phyloP scores from a whole-genome alignment of 1,140 invertebrate genomes.

The Neodiprion pinetum region DNA sequence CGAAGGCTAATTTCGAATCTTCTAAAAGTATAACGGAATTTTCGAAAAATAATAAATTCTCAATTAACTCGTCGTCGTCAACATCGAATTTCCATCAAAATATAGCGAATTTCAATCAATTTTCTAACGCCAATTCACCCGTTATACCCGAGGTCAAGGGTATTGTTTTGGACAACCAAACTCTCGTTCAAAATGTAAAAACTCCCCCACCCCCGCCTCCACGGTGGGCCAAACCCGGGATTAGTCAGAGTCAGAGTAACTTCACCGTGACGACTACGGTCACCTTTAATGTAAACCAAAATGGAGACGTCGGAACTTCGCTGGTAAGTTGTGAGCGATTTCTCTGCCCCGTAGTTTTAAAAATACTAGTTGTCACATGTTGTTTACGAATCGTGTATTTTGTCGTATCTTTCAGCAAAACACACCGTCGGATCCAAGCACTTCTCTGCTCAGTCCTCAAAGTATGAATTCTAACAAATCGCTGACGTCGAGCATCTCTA shows the following conservation, averaged over 20 bases:
- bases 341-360: neutral
- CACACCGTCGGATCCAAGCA: slow-evolving; percentile 51
- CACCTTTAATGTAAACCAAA: slow-evolving; percentile 76
- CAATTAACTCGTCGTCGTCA: slow-evolving; percentile 32
- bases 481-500: slow-evolving; percentile 47
- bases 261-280: slow-evolving; percentile 84
- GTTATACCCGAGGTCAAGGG: slow-evolving; percentile 40
- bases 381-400: neutral
- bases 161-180: slow-evolving; percentile 40
- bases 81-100: slow-evolving; percentile 52
- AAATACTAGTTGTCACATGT: neutral
- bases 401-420: slow-evolving; percentile 38
- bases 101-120: slow-evolving; percentile 48
- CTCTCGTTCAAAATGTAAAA: slow-evolving; percentile 48
- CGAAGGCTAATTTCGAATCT: slow-evolving; percentile 35
- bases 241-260: slow-evolving; percentile 62
- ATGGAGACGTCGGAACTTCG: slow-evolving; percentile 35
- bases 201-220: slow-evolving; percentile 72
- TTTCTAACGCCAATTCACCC: slow-evolving; percentile 42
- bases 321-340: slow-evolving; percentile 40
- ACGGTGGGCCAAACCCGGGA: slow-evolving; percentile 65
- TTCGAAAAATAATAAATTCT: slow-evolving; percentile 44
- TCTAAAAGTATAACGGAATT: slow-evolving; percentile 40
- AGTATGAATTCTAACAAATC: slow-evolving; percentile 53
- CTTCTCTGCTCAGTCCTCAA: slow-evolving; percentile 51